Conservation (phyloP, 1,140 invertebrate genomes). For the Capitella teleta region DNA sequence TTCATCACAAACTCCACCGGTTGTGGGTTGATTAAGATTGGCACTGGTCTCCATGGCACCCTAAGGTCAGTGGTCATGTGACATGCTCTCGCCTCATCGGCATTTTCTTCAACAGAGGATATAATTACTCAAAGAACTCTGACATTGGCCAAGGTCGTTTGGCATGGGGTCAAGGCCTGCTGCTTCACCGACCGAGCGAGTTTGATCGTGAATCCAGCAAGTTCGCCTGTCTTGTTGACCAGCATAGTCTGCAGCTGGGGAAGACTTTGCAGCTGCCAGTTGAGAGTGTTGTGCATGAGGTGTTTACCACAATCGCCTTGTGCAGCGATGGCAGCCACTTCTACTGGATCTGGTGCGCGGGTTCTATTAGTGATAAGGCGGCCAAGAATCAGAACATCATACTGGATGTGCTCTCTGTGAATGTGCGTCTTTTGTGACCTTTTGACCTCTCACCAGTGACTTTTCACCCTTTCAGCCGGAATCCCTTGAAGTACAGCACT, state of each 20-base stretch:
- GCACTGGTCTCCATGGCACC: slow-evolving; percentile 36
- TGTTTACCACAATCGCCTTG: slow-evolving; percentile 31
- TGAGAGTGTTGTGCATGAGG: slow-evolving; percentile 3
- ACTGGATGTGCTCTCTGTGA: slow-evolving; percentile 22
- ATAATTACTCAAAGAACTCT: slow-evolving; percentile 31
- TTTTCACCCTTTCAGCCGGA: too few species aligned
- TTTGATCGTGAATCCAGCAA: too few species aligned
- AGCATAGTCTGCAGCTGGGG: not conserved
- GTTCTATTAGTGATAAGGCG: slow-evolving; percentile 23
- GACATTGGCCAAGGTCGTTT: slow-evolving; percentile 27
- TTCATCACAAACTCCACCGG: slow-evolving; percentile 35
- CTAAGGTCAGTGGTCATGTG: slow-evolving; percentile 24
- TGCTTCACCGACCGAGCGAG: slow-evolving; percentile 29
- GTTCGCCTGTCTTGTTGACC: too few species aligned
- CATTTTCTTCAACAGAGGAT: slow-evolving; percentile 24
- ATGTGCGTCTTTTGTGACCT: slow-evolving; percentile 18
- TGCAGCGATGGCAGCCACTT: slow-evolving; percentile 34
- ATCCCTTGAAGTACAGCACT: too few species aligned
- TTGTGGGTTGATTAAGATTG: slow-evolving; percentile 36
- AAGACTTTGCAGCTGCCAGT: not conserved
- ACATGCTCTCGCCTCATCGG: not conserved
- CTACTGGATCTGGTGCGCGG: slow-evolving; percentile 38
- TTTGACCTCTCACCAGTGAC: not conserved
- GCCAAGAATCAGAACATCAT: slow-evolving; percentile 28
- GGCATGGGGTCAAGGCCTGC: slow-evolving; percentile 22